phyloP scores from a whole-genome alignment of 2,113 vertebrate genomes.

The Lycocorax pyrrhopterus region DNA sequence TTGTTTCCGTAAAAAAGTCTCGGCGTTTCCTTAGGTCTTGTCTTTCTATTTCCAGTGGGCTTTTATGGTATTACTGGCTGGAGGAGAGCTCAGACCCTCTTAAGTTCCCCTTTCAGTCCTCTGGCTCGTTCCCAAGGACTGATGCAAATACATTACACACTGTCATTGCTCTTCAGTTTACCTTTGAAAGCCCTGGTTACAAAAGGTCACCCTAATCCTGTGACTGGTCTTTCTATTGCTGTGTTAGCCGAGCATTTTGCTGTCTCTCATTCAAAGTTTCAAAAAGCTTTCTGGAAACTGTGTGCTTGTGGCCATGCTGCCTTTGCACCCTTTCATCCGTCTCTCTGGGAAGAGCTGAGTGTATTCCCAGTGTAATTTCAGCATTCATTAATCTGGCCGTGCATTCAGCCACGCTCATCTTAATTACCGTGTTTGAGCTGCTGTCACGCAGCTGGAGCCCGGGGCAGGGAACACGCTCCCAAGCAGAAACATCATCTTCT shows the following conservation, averaged over 20 bases:
- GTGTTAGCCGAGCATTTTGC: not conserved
- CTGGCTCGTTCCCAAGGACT: constrained; percentile 10
- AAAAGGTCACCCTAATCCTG: constrained; percentile 20
- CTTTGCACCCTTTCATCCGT: not conserved
- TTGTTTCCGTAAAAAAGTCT: not conserved
- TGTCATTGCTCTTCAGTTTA: not conserved
- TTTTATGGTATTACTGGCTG: constrained; percentile 13
- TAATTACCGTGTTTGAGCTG: not conserved
- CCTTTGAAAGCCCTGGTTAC: not conserved
- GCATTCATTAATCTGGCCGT: not conserved
- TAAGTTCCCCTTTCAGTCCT: constrained; percentile 6
- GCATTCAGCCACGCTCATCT: not conserved
- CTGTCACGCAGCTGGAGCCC: constrained; percentile 30
- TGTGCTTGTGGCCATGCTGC: not conserved
- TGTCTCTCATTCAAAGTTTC: constrained; percentile 4
- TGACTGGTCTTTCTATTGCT: not conserved
- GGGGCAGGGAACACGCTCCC: not conserved
- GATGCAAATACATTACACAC: not conserved
- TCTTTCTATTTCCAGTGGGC: constrained; percentile 27
- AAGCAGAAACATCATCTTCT: constrained; percentile 8
- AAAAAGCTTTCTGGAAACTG: constrained; percentile 28
- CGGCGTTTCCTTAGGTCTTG: not conserved
- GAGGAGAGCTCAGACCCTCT: constrained; percentile 22
- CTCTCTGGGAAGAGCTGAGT: not conserved
- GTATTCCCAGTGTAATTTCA: not conserved